phyloP scores from a whole-genome alignment of 2,888 invertebrate species.

The Pristionchus entomophagus region DNA sequence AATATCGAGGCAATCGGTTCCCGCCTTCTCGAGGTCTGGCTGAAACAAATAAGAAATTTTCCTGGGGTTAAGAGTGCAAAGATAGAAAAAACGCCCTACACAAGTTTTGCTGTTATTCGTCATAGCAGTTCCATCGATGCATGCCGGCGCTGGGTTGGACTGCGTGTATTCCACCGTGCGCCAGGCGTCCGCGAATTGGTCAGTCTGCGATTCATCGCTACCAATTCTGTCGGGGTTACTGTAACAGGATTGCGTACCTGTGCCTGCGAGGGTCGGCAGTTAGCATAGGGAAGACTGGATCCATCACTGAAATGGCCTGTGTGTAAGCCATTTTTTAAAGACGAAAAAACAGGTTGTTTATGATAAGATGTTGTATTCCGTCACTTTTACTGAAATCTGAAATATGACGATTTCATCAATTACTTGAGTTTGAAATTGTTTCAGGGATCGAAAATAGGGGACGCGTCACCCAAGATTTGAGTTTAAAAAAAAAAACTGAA shows the following conservation, averaged over 20 bases:
- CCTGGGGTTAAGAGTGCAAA: no score
- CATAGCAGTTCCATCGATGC: slow-evolving; percentile 47
- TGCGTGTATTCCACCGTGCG: not conserved
- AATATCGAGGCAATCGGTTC: slow-evolving; percentile 47
- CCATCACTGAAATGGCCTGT: no score
- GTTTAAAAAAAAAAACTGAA: no score
- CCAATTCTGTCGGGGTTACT: not conserved
- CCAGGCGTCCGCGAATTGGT: slow-evolving; percentile 15
- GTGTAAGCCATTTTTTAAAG: no score
- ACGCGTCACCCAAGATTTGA: no score
- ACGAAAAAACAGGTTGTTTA: no score
- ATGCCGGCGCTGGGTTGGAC: not conserved
- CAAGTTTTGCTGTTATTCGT: slow-evolving; percentile 45
- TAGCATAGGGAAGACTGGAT: no score
- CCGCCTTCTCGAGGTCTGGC: not conserved
- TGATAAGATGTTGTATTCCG: no score
- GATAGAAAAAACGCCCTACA: not conserved
- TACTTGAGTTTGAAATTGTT: no score
- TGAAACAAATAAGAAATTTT: not conserved
- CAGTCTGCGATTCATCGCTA: not conserved
- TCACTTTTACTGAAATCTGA: no score
- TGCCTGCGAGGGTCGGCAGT: not conserved
- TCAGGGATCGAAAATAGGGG: no score
- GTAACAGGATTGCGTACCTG: not conserved
- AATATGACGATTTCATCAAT: no score